Evolutionary conservation across 2,888 invertebrate genomes (phyloP), one percentile per base, ranked within the genome.

Genomic region (Lypha dubia): DNA sequence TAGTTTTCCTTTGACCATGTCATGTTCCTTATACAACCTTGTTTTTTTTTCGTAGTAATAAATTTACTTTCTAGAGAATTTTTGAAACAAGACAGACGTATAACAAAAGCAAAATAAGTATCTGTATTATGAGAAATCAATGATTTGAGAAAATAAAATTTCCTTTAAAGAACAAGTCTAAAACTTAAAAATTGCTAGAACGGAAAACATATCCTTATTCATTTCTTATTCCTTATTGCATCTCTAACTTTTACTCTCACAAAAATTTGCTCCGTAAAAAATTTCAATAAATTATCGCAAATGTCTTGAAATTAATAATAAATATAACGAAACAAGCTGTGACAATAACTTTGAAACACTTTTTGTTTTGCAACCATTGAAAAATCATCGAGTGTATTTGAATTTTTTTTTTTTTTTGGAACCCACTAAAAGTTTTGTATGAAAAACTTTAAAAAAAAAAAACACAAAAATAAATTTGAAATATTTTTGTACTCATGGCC

Each of bases 101-200:
- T 17, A 17, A 22, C 0, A 11, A 51, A n/a, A 20, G 17, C 0
- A 15, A 65, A 15, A 49, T 13, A n/a, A n/a, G n/a, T n/a, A n/a
- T n/a, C n/a, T n/a, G n/a, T 41, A 56, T 58, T 68, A 41, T 41
- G 68, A 70, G 41, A 79, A 79, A 65, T 65, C 7, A 35, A 79
- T 41, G 51, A 65, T 75, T 65, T 51, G 71, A 79, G 83, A 70
- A 65, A 79, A 51, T 38, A 67, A 28, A 75, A 71, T 75, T 79
- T 65, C 79, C 58, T 65, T 53, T 68, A 6, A 44, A n/a, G 11
- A 83, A 17, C 62, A 24, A 32, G 49, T 5, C 5, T 28, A 28
- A 28, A 75, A 67, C 9, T 56, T 35, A 65, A 20, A 74, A 74
- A 51, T 51, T 74, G 38, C 24, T n/a, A n/a, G 53, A 41, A 41